These are phyloP conservation scores for Tympanoctomys barrerae DNA, from an alignment of 2,797 vertebrate species.

Conservation along the genomic window DNA sequence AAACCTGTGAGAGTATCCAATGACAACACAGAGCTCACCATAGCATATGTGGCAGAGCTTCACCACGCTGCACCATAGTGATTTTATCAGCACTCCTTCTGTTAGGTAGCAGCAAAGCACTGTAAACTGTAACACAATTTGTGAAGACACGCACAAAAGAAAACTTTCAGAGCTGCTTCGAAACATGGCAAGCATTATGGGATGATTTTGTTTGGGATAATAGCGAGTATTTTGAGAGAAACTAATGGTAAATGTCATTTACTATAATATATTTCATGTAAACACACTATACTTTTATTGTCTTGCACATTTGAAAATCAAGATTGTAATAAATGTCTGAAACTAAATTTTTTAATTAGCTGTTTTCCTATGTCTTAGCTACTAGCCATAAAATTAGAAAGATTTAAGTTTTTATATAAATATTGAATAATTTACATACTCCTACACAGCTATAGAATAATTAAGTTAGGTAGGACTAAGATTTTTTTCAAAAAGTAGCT, in stretches of 20 bases:
- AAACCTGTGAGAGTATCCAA: neutral
- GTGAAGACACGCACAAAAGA: neutral
- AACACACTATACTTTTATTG: neutral
- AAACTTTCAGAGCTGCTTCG: too few relatives aligned
- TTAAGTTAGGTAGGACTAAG: too few relatives aligned
- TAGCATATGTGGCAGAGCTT: neutral
- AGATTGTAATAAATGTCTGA: neutral
- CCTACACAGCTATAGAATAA: too few relatives aligned
- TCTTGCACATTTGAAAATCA: conserved; percentile 32
- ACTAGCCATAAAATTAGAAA: too few relatives aligned
- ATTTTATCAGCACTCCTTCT: neutral
- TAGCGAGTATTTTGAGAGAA: neutral
- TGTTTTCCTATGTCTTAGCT: too few relatives aligned
- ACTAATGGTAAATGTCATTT: neutral
- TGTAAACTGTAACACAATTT: neutral
- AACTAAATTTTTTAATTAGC: too few relatives aligned
- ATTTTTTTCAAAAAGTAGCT: too few relatives aligned
- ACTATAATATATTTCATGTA: neutral
- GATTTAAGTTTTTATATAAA: too few relatives aligned
- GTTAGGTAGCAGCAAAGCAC: neutral
- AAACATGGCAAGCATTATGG: too few relatives aligned
- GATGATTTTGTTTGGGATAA: too few relatives aligned
- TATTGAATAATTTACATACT: too few relatives aligned
- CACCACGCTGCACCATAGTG: neutral
- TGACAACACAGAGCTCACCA: neutral